Base-by-base conservation (phyloP, 2,113 vertebrate species). In the Syngnathus typhle region DNA sequence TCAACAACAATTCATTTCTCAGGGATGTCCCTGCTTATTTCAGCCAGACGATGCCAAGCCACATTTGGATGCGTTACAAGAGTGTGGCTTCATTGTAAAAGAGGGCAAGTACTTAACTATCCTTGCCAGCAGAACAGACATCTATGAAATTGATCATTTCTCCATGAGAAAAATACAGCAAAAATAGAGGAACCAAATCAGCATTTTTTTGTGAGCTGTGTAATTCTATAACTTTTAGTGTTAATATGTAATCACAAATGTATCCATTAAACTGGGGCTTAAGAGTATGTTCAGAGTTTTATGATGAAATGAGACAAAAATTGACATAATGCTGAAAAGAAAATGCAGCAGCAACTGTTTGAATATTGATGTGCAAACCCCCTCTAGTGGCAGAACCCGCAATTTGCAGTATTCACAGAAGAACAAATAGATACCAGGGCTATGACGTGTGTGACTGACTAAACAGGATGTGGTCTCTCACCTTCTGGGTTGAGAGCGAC, bases 401-500 rank as follows among this genome's bases (percentile, higher is more conserved):
- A 5, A 59, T 0, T 10, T 62, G 65, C 79, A 77, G 37, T 41
- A 68, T 71, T 5, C 5, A 19, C 4, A 51, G 32, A 41, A 21
- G 8, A 64, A 15, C 8, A 61, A 37, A 69, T 43, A 39, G 41
- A 69, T 43, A 39, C 49, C 47, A 78, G 59, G 67, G 56, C 37
- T 72, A 76, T 73, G 47, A 44, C 49, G 46, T 39, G 58, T 13
- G 62, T 64, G 56, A 81, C 12, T 65, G 56, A 81, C 19, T 58
- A 71, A 68, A 65, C 47, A 72, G 71, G 64, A 47, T 75, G 80
- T 54, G 73, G 61, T 82, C 91, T 87, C 91, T 87, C 91, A 99
- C 96, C 96, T 98, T 77, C 93, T 91, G 80, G 93, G 93, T 80
- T 98, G 95, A 72, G 93, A 95, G 72, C 93, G 92, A 65, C 93